Evolutionary conservation across 2,797 vertebrate genomes (phyloP), one percentile per base, ranked within the genome.

Genomic region (Cryptoblepharus egeriae): DNA sequence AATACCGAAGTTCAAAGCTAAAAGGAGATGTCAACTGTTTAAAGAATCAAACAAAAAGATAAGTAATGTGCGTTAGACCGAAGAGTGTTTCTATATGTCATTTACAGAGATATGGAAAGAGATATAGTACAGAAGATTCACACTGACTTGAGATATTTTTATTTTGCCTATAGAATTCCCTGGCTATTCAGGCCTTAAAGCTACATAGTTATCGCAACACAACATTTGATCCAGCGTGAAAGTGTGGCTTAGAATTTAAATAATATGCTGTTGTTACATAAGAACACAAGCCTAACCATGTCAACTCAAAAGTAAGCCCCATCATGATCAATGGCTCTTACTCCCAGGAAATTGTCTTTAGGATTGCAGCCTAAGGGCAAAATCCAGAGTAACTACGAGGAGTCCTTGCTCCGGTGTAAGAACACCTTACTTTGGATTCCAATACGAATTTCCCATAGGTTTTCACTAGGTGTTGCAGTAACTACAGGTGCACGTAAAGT

Each of bases 41-140:
- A 89, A 91, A 74, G 42, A 68, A 22, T 70, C 76, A 74, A 77
- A 61, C 68, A 1, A 35, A 76, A 72, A 45, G 39, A 83, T 81
- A 42, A 88, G 70, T 85, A 71, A 0, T 13, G 45, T 1, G 0
- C 0, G 20, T 84, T 65, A 71, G 72, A 83, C 73, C 28, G 57
- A 30, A 67, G 52, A 72, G 55, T 67, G 28, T 30, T 81, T 30
- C 55, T 42, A 49, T 77, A 77, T 60, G 20, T 61, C 73, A 67
- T 81, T 81, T 77, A 61, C 26, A 35, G 68, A 60, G 39, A 73
- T 45, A 61, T 37, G 52, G 30, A 77, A 81, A 77, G 79, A 75
- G 26, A 73, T 61, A 57, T 0, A 1, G 22, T 0, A 60, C 45
- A 75, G 67, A 45, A 58, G 85, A 64, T 49, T 73, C 52, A 77